These are phyloP conservation scores for Salminus brasiliensis DNA, from an alignment of 2,113 vertebrate species.

Conservation along the genomic window DNA sequence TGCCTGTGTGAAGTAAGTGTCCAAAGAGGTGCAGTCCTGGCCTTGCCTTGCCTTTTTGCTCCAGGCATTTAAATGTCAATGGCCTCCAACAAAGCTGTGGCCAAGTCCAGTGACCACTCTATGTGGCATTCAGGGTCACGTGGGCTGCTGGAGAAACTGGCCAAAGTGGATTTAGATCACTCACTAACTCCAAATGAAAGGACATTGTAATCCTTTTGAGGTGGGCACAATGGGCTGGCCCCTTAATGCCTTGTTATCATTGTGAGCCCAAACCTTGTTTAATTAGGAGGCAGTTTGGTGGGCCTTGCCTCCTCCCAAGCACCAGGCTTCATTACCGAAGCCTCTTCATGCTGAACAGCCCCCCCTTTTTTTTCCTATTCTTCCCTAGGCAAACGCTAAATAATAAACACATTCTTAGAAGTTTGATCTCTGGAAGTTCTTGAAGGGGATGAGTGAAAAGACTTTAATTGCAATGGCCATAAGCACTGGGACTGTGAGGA, in stretches of 20 bases:
- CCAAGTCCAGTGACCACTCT: conserved; percentile 30
- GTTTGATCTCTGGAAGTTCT: conserved; percentile 28
- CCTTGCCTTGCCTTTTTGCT: conserved; percentile 8
- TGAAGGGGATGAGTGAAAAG: conserved; percentile 18
- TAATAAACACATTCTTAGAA: background rate
- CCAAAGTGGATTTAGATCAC: conserved; percentile 49
- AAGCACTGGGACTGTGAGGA: background rate
- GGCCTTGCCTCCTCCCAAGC: conserved; percentile 24
- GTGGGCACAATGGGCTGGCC: conserved; percentile 17
- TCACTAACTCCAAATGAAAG: conserved; percentile 45
- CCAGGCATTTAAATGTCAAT: conserved; percentile 25
- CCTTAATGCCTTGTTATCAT: conserved; percentile 44
- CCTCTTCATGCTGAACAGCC: conserved; percentile 38
- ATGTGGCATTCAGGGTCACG: conserved; percentile 27
- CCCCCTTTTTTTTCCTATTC: conserved; percentile 10
- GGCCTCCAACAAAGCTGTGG: conserved; percentile 4
- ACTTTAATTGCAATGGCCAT: background rate
- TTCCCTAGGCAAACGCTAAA: conserved; percentile 9
- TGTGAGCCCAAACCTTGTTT: conserved; percentile 44
- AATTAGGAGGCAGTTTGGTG: conserved; percentile 48
- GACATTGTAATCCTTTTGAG: conserved; percentile 45
- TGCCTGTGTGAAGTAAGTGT: background rate
- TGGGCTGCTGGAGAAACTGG: conserved; percentile 6
- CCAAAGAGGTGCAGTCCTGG: background rate
- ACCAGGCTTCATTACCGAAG: conserved; percentile 36